Evolutionary conservation across 1,140 invertebrate genomes (phyloP), one percentile per base, ranked within the genome.

Genomic region (Wasmannia auropunctata): DNA sequence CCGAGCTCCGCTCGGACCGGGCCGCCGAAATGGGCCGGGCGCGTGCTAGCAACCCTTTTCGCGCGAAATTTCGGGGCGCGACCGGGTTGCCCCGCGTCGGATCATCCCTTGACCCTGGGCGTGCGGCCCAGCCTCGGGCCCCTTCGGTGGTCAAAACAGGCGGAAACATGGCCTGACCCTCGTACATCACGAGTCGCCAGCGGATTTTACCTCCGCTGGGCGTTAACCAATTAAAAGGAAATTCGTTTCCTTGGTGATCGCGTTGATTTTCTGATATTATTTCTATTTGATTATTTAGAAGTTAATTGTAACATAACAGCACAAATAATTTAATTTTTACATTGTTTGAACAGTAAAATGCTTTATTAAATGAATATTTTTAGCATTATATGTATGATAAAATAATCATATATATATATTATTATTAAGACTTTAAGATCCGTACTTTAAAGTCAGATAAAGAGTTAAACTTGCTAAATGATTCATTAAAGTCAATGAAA

Each of bases 141-240:
- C 89, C 93, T 93, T 94, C 93, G 92, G 95, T 92, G 95, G 95
- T 95, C 95, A 95, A 95, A 95, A 95, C 94, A 95, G 94, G 94
- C 94, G 94, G 95, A 94, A 94, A 95, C 94, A 95, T 94, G 93
- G 92, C 94, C 94, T 94, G 94, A 95, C 94, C 94, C 94, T 94
- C 94, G 91, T 95, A 94, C 87, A 95, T 91, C 90, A 91, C 31
- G 25, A 87, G 51, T 34, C 62, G 49, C 67, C 58, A 43, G 37
- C 67, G 58, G 65, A 65, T 60, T 77, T 79, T 54, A 62, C 60
- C 49, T 69, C 3, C 40, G 46, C 25, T 88, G 79, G 56, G 75
- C 75, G 74, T 70, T 2, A 75, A 51, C 43, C 87, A 90, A 91
- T 91, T 91, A 91, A 91, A 91, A 91, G 43, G 63, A 81, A 91